Evolutionary conservation across 23 tunicate species (phyloP).

Genomic region (Halocynthia roretzi): DNA sequence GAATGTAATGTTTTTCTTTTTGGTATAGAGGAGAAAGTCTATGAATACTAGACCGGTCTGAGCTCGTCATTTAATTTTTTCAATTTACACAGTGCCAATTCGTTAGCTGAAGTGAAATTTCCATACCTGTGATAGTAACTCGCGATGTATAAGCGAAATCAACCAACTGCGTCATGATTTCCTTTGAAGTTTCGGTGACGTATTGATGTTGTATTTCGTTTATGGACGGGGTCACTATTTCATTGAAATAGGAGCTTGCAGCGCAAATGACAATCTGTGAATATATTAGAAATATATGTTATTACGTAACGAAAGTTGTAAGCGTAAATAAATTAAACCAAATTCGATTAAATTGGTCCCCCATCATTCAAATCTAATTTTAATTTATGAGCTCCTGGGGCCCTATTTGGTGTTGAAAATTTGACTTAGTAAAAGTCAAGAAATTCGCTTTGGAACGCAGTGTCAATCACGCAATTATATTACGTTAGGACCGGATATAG

Average conservation of each 20-base stretch:
- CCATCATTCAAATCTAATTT: not conserved
- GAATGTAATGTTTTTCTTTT: no score
- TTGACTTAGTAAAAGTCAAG: not conserved
- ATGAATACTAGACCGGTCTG: no score
- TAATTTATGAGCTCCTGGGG: not conserved
- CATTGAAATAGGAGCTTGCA: constrained; percentile 54
- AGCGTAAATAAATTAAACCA: not conserved
- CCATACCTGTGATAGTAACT: constrained; percentile 53
- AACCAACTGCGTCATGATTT: constrained; percentile 40
- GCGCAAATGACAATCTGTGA: constrained; percentile 72
- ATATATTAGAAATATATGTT: no score
- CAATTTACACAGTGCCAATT: not conserved
- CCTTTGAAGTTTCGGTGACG: constrained; percentile 29
- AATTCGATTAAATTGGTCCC: not conserved
- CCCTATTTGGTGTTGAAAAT: not conserved
- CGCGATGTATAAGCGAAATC: constrained; percentile 70
- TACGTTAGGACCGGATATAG: no score
- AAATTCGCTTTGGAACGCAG: no score
- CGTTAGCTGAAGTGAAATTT: not conserved
- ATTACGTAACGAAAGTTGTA: no score
- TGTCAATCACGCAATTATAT: no score
- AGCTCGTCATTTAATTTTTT: not conserved
- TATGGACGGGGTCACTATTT: constrained; percentile 24
- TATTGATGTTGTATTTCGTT: constrained; percentile 31
- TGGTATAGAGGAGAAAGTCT: no score